Percentiles rank a stretch among this genome's conserved stretches.
phyloP scores from a whole-genome alignment of 2,888 invertebrate genomes.

The Oscheius myriophilus region DNA sequence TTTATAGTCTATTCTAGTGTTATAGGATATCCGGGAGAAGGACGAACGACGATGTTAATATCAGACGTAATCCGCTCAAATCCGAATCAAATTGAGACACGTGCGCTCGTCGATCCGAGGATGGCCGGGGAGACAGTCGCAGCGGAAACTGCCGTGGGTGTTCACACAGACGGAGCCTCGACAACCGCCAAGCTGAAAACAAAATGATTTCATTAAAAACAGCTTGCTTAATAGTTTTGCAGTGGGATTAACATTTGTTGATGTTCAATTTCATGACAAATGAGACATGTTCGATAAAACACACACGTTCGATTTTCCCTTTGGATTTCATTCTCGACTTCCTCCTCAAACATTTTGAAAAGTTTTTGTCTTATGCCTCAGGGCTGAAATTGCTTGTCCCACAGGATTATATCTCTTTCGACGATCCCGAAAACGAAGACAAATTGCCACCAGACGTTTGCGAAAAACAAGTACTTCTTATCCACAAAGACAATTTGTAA shows the following conservation, averaged over 20 bases:
- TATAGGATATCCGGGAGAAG: constrained; percentile 11
- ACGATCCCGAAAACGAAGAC: too few species aligned
- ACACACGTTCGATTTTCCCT: neutral
- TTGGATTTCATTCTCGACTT: neutral
- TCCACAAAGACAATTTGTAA: too few species aligned
- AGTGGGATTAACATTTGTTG: too few species aligned
- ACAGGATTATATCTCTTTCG: too few species aligned
- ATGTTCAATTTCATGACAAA: too few species aligned
- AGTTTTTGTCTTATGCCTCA: too few species aligned
- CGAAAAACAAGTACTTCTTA: too few species aligned
- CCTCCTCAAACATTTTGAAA: too few species aligned
- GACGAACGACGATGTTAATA: constrained; percentile 1
- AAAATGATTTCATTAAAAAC: neutral
- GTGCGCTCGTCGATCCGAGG: constrained; percentile 58
- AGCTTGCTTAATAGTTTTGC: neutral
- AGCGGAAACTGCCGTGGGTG: constrained; percentile 66
- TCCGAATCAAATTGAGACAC: constrained; percentile 64
- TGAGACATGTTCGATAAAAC: neutral
- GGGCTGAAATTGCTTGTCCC: too few species aligned
- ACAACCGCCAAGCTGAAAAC: constrained; percentile 65
- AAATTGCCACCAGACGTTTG: too few species aligned
- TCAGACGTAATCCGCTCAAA: constrained; percentile 33
- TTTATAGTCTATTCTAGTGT: too few species aligned
- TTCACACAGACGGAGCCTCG: constrained; percentile 65
- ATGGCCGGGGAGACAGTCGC: constrained; percentile 69